Conservation (phyloP, 1,140 invertebrate species). For the Macrostomum lignano region DNA sequence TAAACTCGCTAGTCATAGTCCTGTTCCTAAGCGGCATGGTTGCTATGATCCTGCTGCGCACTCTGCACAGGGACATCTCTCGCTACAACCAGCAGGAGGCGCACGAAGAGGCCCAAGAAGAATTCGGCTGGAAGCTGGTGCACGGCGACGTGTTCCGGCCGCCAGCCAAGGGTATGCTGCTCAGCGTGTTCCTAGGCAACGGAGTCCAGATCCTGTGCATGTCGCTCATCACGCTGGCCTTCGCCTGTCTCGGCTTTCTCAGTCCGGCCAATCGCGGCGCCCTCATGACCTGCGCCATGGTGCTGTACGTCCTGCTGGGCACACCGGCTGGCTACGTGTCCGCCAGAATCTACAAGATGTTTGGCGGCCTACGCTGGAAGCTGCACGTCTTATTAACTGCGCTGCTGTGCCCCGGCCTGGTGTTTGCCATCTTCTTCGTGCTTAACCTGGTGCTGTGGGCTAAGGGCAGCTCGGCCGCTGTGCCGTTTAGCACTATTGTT, state of each 20-base stretch:
- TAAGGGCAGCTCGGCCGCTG: conserved; percentile 67
- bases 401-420: conserved; percentile 66
- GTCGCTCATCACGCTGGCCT: conserved; percentile 38
- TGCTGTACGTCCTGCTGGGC: conserved; percentile 66
- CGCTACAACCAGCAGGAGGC: conserved; percentile 31
- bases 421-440: conserved; percentile 75
- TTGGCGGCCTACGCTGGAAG: conserved; percentile 90
- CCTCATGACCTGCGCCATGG: conserved; percentile 82
- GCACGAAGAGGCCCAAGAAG: conserved; percentile 76
- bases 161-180: conserved; percentile 74
- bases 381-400: conserved; percentile 80
- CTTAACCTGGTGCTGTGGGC: conserved; percentile 83
- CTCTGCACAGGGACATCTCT: conserved; percentile 88
- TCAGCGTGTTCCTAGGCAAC: conserved; percentile 71
- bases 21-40: conserved; percentile 73
- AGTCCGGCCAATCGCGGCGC: conserved; percentile 90
- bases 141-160: conserved; percentile 34
- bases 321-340: conserved; percentile 80
- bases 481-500: conserved; percentile 84
- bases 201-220: conserved; percentile 58
- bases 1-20: conserved; percentile 36
- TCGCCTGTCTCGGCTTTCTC: conserved; percentile 84
- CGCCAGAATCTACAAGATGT: conserved; percentile 71
- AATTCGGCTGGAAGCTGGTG: conserved; percentile 86
- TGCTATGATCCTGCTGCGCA: conserved; percentile 86